These are phyloP conservation scores for Parnassius apollo DNA, from an alignment of 2,888 invertebrate species.

Conservation along the genomic window DNA sequence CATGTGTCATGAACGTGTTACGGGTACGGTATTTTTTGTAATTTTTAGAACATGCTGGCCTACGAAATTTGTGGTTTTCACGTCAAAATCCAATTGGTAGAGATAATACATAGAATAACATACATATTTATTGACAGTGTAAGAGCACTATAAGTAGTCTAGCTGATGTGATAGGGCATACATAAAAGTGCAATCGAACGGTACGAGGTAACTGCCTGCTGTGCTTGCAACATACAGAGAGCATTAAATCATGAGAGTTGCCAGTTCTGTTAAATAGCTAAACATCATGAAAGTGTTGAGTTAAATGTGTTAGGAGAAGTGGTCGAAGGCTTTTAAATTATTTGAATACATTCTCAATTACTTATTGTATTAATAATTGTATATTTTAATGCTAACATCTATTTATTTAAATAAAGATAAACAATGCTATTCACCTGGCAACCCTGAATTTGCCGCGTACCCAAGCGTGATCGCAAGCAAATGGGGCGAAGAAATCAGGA, in stretches of 20 bases:
- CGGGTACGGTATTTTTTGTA: too few species aligned
- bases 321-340: too few species aligned
- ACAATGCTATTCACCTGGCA: slow-evolving; percentile 1
- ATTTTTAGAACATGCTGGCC: too few species aligned
- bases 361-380: too few species aligned
- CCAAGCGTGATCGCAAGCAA: slow-evolving; percentile 63
- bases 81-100: too few species aligned
- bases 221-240: background rate
- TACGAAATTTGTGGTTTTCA: too few species aligned
- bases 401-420: background rate
- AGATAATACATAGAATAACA: too few species aligned
- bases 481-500: slow-evolving; percentile 59
- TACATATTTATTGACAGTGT: background rate
- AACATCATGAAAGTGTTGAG: background rate
- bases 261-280: background rate
- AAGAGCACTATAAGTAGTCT: background rate
- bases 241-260: background rate
- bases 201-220: background rate
- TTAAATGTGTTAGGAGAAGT: background rate
- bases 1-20: too few species aligned
- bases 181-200: slow-evolving; percentile 2
- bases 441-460: slow-evolving; percentile 39
- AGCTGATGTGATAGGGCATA: background rate
- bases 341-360: too few species aligned
- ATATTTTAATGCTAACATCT: too few species aligned